phyloP scores from a whole-genome alignment of 2,888 invertebrate species.

The Tetanocera ferruginea region DNA sequence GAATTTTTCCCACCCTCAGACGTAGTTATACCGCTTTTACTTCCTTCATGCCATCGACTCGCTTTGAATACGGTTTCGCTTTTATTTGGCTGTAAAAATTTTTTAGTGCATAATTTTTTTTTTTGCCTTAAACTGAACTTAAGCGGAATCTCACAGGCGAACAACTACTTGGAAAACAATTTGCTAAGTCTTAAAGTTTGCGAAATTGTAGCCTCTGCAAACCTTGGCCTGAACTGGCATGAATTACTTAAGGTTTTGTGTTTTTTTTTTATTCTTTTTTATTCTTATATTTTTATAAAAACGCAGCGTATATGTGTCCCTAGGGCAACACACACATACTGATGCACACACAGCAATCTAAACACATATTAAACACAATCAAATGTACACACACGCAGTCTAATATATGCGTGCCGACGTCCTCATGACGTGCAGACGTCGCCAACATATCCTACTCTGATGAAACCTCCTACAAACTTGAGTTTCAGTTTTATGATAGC shows the following conservation, averaged over 20 bases:
- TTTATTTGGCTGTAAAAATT: constrained; percentile 22
- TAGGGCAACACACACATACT: not conserved
- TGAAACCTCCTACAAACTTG: not conserved
- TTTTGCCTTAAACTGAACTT: not conserved
- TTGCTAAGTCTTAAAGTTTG: constrained; percentile 36
- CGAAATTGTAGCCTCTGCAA: constrained; percentile 17
- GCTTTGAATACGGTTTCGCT: not conserved
- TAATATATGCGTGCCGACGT: not conserved
- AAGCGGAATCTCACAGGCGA: not conserved
- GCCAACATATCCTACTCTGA: too few relatives aligned
- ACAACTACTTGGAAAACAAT: constrained; percentile 34
- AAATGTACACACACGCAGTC: not conserved
- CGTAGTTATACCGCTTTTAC: too few relatives aligned
- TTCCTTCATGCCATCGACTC: too few relatives aligned
- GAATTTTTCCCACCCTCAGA: too few relatives aligned
- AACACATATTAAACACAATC: not conserved
- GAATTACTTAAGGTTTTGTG: too few relatives aligned
- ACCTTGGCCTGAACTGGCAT: too few relatives aligned
- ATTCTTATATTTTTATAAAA: too few relatives aligned
- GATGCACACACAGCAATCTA: not conserved
- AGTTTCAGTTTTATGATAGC: constrained; percentile 8
- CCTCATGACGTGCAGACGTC: not conserved
- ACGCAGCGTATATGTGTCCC: too few relatives aligned
- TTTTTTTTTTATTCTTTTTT: too few relatives aligned
- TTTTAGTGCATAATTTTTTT: constrained; percentile 34